Base-by-base conservation (phyloP, 2,888 invertebrate species). In the Nematopogon swammerdamellus region DNA sequence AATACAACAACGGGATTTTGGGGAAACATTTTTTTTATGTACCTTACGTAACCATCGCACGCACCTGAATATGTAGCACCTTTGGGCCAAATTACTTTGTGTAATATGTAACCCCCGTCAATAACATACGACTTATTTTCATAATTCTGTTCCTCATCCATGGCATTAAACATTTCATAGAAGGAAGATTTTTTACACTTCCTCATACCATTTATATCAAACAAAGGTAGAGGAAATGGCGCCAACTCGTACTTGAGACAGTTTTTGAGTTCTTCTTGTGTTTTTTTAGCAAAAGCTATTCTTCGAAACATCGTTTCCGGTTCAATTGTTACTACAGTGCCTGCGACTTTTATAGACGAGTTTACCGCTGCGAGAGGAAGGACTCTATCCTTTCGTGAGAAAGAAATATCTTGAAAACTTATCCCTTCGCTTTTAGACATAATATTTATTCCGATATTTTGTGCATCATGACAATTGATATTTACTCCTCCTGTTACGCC, bases 101-200 rank as follows among this genome's bases (percentile, higher is more conserved):
- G 59, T 30, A 63, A 50, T 19, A 62, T 52, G 54, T 52, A 61
- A 25, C 61, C 60, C 19, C 61, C 61, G 52, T 63, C 63, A 14
- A 63, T 49, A 6, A 60, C 53, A 50, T 54, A 50, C 10, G 49
- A 46, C 18, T 8, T 49, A 49, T 53, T 17, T 4, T 49, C 49
- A 10, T 14, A 18, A 4, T 3, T 2, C n/a, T 44, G 16, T 45
- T 20, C 45, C 4, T 30, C 45, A n/a, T 36, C 43, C 3, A 45
- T n/a, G 14, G 49, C 45, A 10, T n/a, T 18, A 18, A 49, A 49
- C 8, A 49, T 16, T 19, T 49, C 49, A 18, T 49, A 49, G 14
- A 49, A 25, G 18, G 30, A 29, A 2, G 49, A 49, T 18, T 49
- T 49, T n/a, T 49, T 49, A n/a, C 29, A 14, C 45, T 49, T 49